Evolutionary conservation across 1,140 invertebrate genomes (phyloP), one percentile per base, ranked within the genome.

Genomic region (Drosophila pectinifera): DNA sequence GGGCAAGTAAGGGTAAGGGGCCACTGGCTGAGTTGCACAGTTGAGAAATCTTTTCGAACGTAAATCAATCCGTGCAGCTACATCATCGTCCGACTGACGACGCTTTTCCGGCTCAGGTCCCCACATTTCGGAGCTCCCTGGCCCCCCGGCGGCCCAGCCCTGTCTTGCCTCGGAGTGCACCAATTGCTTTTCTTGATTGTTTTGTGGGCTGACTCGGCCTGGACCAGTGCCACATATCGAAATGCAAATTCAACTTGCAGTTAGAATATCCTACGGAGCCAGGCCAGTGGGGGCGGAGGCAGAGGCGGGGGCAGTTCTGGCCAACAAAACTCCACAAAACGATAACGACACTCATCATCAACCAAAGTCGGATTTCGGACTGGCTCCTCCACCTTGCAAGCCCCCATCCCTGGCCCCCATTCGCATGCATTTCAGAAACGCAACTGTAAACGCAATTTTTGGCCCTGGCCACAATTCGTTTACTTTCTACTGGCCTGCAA

Each of bases 31-130:
- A 61, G 24, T 49, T 70, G 54, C 79, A 88, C 73, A 86, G 80
- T 91, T 85, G 72, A 91, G 80, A 91, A 91, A 91, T 91, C 89
- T 91, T 91, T 91, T 91, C 89, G 89, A 91, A 91, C 89, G 89
- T 91, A 91, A 91, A 91, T 91, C 89, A 91, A 91, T 91, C 89
- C 82, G 78, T 84, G 83, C 82, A 82, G 82, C 82, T 88, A 84
- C 88, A 90, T 91, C 83, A 91, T 80, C 77, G 78, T 90, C 78
- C 75, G 76, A 74, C 73, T 67, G 77, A 81, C 69, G 74, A 79
- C 70, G 77, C 61, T 69, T 56, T 88, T 82, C 83, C 83, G 78
- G 77, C 59, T 70, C 67, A 34, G 38, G 48, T 20, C 31, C 31
- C 31, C 31, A 34, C 31, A 34, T 34, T 56, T 43, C 51, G 67